Conservation (phyloP, 2,797 vertebrate species). For the Coranthus polyacanthus region DNA sequence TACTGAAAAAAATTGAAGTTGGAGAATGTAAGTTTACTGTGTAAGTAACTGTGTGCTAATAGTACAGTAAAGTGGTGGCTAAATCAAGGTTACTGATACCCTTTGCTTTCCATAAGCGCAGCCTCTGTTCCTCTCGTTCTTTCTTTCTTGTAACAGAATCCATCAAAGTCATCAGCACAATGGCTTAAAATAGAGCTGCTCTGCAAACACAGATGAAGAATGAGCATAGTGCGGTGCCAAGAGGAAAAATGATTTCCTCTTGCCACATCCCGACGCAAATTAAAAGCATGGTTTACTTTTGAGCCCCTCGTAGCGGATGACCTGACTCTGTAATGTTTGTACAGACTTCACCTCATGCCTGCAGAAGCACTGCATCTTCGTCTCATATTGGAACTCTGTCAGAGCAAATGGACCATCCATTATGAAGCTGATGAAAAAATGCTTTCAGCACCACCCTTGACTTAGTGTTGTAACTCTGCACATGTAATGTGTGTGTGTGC, state of each 20-base stretch:
- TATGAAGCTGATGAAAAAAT: background rate
- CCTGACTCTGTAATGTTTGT: background rate
- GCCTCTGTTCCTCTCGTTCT: slow-evolving; percentile 14
- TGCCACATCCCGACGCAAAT: slow-evolving; percentile 1
- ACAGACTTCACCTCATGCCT: background rate
- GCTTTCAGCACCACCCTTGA: background rate
- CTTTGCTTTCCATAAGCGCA: slow-evolving; percentile 3
- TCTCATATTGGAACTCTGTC: background rate
- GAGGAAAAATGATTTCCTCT: background rate
- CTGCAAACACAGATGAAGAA: slow-evolving; percentile 20
- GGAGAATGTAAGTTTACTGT: background rate
- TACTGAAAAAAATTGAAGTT: background rate
- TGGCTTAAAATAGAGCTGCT: slow-evolving; percentile 56
- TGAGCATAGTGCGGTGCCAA: background rate
- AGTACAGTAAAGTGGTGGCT: background rate
- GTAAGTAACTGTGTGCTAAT: background rate
- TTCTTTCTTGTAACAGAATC: slow-evolving; percentile 36
- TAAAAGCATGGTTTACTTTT: background rate
- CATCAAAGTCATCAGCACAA: slow-evolving; percentile 28
- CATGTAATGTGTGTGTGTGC: background rate
- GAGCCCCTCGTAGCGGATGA: background rate
- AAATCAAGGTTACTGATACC: slow-evolving; percentile 11
- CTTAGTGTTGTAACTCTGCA: background rate
- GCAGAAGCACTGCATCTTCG: background rate
- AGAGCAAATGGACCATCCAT: background rate